A percentile compares a stretch with the other conserved stretches of the same genome.
Evolutionary conservation across 2,113 vertebrate species (phyloP).

Genomic region (Alces alces): DNA sequence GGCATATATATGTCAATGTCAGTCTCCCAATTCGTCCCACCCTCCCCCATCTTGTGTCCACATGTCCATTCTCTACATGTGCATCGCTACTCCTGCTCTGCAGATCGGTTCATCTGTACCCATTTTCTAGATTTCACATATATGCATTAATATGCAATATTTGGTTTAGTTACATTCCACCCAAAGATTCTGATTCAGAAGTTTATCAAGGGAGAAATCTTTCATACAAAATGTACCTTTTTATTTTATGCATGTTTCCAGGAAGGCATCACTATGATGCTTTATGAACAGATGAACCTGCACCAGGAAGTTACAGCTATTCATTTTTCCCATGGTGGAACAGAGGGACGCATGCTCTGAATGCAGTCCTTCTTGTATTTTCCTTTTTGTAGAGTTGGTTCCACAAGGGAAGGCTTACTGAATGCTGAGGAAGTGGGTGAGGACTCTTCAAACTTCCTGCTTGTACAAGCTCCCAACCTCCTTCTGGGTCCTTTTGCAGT

Average conservation of each 20-base stretch:
- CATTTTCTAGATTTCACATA: not conserved
- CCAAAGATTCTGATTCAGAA: not conserved
- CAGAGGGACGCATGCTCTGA: not conserved
- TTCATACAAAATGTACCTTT: not conserved
- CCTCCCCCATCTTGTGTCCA: not conserved
- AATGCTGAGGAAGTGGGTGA: not conserved
- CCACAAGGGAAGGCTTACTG: not conserved
- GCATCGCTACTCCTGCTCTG: not conserved
- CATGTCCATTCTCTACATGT: not conserved
- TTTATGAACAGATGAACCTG: not conserved
- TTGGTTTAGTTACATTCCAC: not conserved
- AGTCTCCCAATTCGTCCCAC: not conserved
- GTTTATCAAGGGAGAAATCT: not conserved
- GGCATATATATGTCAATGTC: not conserved
- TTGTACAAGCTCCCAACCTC: not conserved
- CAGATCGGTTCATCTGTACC: not conserved
- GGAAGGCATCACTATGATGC: not conserved
- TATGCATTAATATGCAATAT: not conserved
- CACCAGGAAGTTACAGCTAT: not conserved
- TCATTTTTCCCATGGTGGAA: not conserved
- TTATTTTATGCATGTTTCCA: not conserved
- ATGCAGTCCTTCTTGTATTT: not conserved
- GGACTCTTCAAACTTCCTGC: conserved; percentile 19
- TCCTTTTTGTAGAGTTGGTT: not conserved
- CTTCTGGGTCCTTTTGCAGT: not conserved